Base-by-base conservation (phyloP, 2,113 vertebrate species). In the Boulengeromyrus knoepffleri region DNA sequence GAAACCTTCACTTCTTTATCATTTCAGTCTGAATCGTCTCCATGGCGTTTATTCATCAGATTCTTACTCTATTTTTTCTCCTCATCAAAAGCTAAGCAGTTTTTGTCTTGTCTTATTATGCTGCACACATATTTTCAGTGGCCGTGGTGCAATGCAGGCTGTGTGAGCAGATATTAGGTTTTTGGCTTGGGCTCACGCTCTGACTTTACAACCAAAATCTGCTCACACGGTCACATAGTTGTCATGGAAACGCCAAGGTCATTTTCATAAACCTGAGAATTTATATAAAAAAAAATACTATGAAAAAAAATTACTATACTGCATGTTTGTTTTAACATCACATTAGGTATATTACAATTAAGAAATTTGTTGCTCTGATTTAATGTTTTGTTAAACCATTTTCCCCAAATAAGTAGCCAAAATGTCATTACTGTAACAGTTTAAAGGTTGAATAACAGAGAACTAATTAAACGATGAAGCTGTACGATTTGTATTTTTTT, bases 191-290 rank as follows among this genome's bases (percentile, higher is more conserved):
- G 9, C 46, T 85, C 21, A 85, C 10, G 3, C 83, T 46, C 42
- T 85, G 45, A 85, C 46, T 70, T 6, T 15, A 87, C 27, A 31
- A 36, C 85, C 49, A 36, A 52, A 53, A 62, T 88, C 53, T 31
- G 52, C 58, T 86, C 19, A 88, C 66, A 39, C 46, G 7, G 8
- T 42, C 36, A n/a, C 17, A 12, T 13, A 15, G 53, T 86, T 56
- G 58, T 42, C 53, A 62, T 86, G 52, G 39, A 80, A 47, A 49
- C 80, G 1, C 80, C 42, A 86, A 8, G 93, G 93, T 89, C 39
- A 66, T 70, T 47, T 24, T 70, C 21, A 70, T 12, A 70, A 31
- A 70, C 62, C 27, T 31, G 62, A 66, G n/a, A 66, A 66, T 62
- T 62, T 56, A 52, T 56, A 17, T 50, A 19, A 19, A 53, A 53